Evolutionary conservation across 2,888 invertebrate genomes (phyloP).

Genomic region (Drosophila suboccidentalis): DNA sequence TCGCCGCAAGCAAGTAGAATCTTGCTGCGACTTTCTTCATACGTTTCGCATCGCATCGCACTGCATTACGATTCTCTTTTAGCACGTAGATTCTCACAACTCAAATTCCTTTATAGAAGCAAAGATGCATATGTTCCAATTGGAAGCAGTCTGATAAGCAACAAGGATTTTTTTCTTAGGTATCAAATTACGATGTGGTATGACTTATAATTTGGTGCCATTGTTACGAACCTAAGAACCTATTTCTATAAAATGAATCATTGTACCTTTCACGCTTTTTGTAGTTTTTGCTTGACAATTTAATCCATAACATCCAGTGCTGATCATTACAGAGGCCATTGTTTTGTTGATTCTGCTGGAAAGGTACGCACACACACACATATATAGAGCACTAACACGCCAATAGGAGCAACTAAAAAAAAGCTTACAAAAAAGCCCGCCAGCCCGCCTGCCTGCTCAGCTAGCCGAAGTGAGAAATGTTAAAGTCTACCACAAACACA

Average conservation of each 20-base stretch:
- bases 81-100: conserved; percentile 25
- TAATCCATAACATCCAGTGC: conserved; percentile 11
- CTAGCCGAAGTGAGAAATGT: conserved; percentile 74
- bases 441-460: conserved; percentile 40
- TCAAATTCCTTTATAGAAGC: background rate
- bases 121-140: background rate
- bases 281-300: background rate
- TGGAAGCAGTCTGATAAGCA: background rate
- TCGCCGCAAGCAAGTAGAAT: conserved; percentile 27
- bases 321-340: conserved; percentile 43
- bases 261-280: no score
- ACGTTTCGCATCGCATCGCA: conserved; percentile 7
- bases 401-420: conserved; percentile 29
- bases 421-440: conserved; percentile 30
- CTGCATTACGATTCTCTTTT: conserved; percentile 14
- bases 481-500: conserved; percentile 84
- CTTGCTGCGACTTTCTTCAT: conserved; percentile 28
- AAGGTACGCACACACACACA: conserved; percentile 4
- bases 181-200: background rate
- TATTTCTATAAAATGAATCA: background rate
- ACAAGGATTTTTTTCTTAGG: background rate
- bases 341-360: conserved; percentile 39
- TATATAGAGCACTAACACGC: conserved; percentile 38
- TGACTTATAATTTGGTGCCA: no score
- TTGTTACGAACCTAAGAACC: no score